phyloP scores from a whole-genome alignment of 2,113 vertebrate species.

The Herpetotheres cachinnans region DNA sequence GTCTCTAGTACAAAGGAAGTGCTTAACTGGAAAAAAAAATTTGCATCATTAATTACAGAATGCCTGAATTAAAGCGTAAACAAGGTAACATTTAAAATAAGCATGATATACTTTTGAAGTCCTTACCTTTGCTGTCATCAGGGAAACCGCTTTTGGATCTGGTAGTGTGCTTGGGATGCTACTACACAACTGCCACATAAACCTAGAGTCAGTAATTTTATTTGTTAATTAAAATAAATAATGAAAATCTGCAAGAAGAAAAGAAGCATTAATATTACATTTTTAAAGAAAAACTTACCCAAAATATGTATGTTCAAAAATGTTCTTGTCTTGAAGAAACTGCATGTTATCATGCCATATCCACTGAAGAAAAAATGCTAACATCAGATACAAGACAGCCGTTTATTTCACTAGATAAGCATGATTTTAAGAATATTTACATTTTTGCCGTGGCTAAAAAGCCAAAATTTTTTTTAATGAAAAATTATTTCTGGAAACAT shows the following conservation, averaged over 20 bases:
- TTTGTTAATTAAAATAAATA: slow-evolving; percentile 54
- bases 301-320: slow-evolving; percentile 99
- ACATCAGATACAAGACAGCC: slow-evolving; percentile 63
- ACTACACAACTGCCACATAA: slow-evolving; percentile 99
- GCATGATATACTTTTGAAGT: neutral
- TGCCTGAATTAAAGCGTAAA: neutral
- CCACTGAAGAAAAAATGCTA: slow-evolving; percentile 85
- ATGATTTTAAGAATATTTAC: slow-evolving; percentile 3
- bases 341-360: slow-evolving; percentile 99
- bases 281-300: slow-evolving; percentile 82
- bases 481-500: neutral
- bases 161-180: slow-evolving; percentile 97
- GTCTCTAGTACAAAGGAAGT: slow-evolving; percentile 98
- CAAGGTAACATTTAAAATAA: neutral
- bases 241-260: slow-evolving; percentile 46
- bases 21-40: slow-evolving; percentile 85
- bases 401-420: slow-evolving; percentile 56
- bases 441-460: neutral
- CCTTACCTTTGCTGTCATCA: slow-evolving; percentile 98
- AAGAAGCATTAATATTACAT: slow-evolving; percentile 38
- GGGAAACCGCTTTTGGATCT: slow-evolving; percentile 94
- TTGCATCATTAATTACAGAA: slow-evolving; percentile 48
- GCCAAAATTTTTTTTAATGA: rapidly evolving
- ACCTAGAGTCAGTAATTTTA: slow-evolving; percentile 78
- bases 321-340: slow-evolving; percentile 99